These are phyloP conservation scores for Periophthalmus modestus DNA, from an alignment of 2,113 vertebrate species.

Conservation along the genomic window DNA sequence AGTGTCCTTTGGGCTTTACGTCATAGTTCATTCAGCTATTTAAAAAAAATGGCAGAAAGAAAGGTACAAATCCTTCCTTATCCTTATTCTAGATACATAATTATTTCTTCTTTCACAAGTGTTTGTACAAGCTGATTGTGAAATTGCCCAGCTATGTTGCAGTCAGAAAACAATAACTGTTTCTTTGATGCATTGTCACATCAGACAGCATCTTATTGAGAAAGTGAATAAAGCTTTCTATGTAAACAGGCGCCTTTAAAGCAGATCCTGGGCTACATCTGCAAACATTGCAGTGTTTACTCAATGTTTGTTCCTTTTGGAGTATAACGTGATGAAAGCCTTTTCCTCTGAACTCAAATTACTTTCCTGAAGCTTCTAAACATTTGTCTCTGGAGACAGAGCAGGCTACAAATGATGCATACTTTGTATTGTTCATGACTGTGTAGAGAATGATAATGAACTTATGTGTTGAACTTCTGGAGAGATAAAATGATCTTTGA, in stretches of 20 bases:
- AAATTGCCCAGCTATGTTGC: neutral
- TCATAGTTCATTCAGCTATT: too few species aligned
- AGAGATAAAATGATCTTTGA: conserved; percentile 12
- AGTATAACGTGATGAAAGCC: conserved; percentile 4
- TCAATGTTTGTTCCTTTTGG: conserved; percentile 18
- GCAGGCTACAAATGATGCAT: conserved; percentile 33
- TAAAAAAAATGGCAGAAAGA: too few species aligned
- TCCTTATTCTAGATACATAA: neutral
- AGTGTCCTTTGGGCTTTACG: too few species aligned
- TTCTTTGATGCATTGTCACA: neutral
- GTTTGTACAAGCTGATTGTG: too few species aligned
- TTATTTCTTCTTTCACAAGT: neutral
- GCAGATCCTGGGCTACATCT: neutral
- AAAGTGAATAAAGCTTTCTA: conserved; percentile 5
- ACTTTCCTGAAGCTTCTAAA: conserved; percentile 35
- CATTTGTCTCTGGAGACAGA: conserved; percentile 34
- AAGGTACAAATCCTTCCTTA: too few species aligned
- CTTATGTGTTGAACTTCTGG: conserved; percentile 14
- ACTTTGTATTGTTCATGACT: conserved; percentile 33
- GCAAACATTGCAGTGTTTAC: conserved; percentile 1
- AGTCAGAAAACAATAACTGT: neutral
- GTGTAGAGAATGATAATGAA: conserved; percentile 49
- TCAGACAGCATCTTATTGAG: neutral
- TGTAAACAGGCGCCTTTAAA: neutral
- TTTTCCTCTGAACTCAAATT: conserved; percentile 15